Conservation (phyloP, 1,140 invertebrate species). For the Eupeodes corollae region DNA sequence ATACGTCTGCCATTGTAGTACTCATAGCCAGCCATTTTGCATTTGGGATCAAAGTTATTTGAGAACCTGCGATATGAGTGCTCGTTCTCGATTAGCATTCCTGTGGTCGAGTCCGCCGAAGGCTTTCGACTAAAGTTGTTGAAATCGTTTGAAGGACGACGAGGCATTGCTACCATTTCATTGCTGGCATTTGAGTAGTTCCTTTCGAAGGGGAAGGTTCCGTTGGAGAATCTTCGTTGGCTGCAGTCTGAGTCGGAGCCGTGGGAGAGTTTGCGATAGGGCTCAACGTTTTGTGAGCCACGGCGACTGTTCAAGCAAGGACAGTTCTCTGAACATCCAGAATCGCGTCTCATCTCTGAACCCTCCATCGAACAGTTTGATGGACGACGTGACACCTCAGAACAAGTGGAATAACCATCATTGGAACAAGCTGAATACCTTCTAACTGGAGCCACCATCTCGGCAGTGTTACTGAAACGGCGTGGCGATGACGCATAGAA, state of each 20-base stretch:
- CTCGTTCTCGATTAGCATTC: constrained; percentile 6
- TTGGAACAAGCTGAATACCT: constrained; percentile 25
- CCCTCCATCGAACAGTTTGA: constrained; percentile 29
- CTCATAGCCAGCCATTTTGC: constrained; percentile 30
- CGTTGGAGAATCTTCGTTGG: constrained; percentile 31
- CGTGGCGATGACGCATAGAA: constrained; percentile 27
- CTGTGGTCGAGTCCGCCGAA: constrained; percentile 14
- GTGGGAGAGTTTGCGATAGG: constrained; percentile 28
- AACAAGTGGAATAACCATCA: constrained; percentile 16
- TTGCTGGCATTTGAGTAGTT: constrained; percentile 32
- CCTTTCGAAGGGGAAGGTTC: constrained; percentile 32
- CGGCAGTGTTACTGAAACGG: constrained; percentile 31
- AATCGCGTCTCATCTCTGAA: constrained; percentile 25
- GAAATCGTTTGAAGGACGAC: constrained; percentile 32
- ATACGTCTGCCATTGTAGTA: constrained; percentile 32
- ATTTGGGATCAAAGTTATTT: constrained; percentile 31
- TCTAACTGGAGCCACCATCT: not conserved
- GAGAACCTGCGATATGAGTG: constrained; percentile 27
- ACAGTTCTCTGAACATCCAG: constrained; percentile 34
- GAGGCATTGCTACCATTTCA: constrained; percentile 16
- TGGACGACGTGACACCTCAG: constrained; percentile 20
- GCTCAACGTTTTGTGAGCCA: constrained; percentile 19
- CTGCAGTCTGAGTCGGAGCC: constrained; percentile 21
- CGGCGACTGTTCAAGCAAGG: constrained; percentile 28
- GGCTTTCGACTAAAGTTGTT: constrained; percentile 20